Evolutionary conservation across 2,113 vertebrate species (phyloP).

Genomic region (Onychorhynchus coronatus): DNA sequence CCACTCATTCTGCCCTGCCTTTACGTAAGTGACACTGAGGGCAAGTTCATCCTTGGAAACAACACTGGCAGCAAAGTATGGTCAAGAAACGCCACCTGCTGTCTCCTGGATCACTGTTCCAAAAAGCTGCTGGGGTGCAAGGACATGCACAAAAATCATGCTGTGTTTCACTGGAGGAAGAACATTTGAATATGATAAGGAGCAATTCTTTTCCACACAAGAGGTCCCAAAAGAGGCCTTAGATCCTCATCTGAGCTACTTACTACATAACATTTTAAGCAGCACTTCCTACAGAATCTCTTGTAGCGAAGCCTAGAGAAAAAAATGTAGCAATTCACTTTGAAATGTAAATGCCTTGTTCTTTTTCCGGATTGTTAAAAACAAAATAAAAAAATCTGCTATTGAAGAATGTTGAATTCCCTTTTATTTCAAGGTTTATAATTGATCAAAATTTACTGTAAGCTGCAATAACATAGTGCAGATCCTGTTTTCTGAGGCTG

Average conservation of each 20-base stretch:
- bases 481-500: background rate
- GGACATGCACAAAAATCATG: background rate
- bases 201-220: background rate
- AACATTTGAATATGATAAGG: background rate
- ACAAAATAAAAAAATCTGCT: background rate
- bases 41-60: background rate
- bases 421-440: background rate
- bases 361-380: background rate
- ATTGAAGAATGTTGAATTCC: background rate
- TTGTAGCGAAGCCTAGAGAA: background rate
- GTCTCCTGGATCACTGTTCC: background rate
- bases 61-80: fast-evolving
- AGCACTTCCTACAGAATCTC: background rate
- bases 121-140: background rate
- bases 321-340: background rate
- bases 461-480: background rate
- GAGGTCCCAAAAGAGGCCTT: background rate
- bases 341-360: background rate
- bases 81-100: slow-evolving; percentile 54
- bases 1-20: background rate
- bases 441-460: background rate
- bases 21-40: background rate
- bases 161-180: background rate
- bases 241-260: background rate
- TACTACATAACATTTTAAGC: background rate